Evolutionary conservation across 2,113 vertebrate species (phyloP).

Genomic region (Percina caprodes): DNA sequence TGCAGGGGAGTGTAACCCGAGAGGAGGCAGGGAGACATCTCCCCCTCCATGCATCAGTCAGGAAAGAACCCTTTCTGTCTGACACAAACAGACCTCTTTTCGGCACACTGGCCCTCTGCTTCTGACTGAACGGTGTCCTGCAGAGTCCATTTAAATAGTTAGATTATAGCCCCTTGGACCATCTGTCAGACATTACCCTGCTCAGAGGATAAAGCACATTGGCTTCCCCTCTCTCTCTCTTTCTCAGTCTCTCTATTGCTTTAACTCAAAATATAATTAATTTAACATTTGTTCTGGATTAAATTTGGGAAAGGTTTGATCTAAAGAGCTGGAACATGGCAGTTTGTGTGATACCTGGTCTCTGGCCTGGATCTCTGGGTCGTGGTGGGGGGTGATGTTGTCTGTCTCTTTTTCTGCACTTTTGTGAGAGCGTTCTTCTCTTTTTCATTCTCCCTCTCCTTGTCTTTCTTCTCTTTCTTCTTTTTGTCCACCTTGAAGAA

Average conservation of each 20-base stretch:
- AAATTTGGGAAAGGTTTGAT: not conserved
- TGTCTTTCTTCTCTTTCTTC: slow-evolving; percentile 98
- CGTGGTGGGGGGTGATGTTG: slow-evolving; percentile 56
- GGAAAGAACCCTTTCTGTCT: slow-evolving; percentile 42
- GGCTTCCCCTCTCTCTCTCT: not conserved
- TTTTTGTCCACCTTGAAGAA: slow-evolving; percentile 85
- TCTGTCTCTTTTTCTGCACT: slow-evolving; percentile 89
- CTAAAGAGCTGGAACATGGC: not conserved
- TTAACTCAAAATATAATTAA: not conserved
- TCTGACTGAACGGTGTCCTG: slow-evolving; percentile 32
- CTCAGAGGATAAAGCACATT: slow-evolving; percentile 4
- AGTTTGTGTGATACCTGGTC: slow-evolving; percentile 71
- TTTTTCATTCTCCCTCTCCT: slow-evolving; percentile 94
- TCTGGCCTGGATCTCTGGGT: slow-evolving; percentile 76
- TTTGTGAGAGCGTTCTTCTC: slow-evolving; percentile 91
- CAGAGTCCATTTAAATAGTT: slow-evolving; percentile 29
- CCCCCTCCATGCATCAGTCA: slow-evolving; percentile 17
- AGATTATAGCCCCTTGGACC: slow-evolving; percentile 37
- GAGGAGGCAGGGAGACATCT: slow-evolving; percentile 15
- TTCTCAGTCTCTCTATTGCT: not conserved
- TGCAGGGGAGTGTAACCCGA: slow-evolving; percentile 22
- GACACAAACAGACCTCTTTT: not conserved
- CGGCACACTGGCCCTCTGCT: slow-evolving; percentile 13
- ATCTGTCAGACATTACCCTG: slow-evolving; percentile 53
- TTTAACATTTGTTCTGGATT: not conserved